phyloP scores from a whole-genome alignment of 2,797 vertebrate genomes.

The Diplodus puntazzo region DNA sequence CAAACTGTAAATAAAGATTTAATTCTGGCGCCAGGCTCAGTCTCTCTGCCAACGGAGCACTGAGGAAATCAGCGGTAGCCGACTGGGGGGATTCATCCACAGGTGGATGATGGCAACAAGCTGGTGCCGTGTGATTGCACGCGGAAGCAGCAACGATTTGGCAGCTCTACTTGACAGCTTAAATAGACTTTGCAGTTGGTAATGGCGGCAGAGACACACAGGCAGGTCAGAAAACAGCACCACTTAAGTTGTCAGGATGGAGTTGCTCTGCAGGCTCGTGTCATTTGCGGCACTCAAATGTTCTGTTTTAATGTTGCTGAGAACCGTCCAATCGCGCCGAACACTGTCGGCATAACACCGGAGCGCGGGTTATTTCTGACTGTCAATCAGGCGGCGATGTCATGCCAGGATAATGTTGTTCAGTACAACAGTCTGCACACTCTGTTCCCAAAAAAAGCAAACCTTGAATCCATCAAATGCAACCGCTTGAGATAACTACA shows the following conservation, averaged over 20 bases:
- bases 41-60: neutral
- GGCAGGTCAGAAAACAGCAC: constrained; percentile 34
- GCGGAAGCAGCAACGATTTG: constrained; percentile 12
- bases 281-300: constrained; percentile 14
- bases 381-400: neutral
- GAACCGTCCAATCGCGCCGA: neutral
- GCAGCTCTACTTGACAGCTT: constrained; percentile 9
- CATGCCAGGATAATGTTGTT: neutral
- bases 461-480: neutral
- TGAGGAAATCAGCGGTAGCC: constrained; percentile 11
- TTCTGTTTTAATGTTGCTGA: constrained; percentile 10
- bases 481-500: neutral
- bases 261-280: constrained; percentile 8
- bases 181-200: constrained; percentile 24
- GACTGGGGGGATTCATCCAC: constrained; percentile 21
- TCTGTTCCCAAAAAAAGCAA: neutral
- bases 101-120: constrained; percentile 27
- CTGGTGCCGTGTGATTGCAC: constrained; percentile 30
- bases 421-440: neutral
- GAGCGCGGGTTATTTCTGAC: neutral
- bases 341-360: neutral
- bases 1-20: neutral
- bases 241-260: constrained; percentile 30
- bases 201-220: constrained; percentile 15
- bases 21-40: neutral